phyloP scores from a whole-genome alignment of 2,888 invertebrate genomes.

The Geotrupes spiniger region DNA sequence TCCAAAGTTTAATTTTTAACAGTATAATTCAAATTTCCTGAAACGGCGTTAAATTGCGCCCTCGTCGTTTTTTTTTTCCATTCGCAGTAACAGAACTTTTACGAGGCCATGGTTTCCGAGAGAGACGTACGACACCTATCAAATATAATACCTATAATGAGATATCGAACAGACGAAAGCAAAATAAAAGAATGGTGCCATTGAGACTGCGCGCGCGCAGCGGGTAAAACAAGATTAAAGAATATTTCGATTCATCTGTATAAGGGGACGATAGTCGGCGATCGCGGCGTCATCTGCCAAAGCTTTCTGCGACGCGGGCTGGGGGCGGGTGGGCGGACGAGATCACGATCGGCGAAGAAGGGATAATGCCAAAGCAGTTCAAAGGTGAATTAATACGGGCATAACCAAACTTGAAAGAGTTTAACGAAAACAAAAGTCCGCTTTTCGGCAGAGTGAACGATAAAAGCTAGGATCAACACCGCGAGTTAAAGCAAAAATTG shows the following conservation, averaged over 20 bases:
- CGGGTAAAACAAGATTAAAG: conserved; percentile 37
- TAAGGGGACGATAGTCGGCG: conserved; percentile 23
- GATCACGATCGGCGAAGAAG: not conserved
- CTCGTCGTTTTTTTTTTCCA: conserved; percentile 21
- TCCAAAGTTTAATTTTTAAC: conserved; percentile 21
- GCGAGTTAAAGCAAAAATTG: conserved; percentile 22
- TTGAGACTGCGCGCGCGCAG: conserved; percentile 26
- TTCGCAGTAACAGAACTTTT: conserved; percentile 21
- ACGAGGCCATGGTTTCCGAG: conserved; percentile 20
- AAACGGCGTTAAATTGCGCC: conserved; percentile 22
- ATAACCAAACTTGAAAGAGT: conserved; percentile 2
- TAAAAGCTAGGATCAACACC: conserved; percentile 25
- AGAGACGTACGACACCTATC: conserved; percentile 27
- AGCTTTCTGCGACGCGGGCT: conserved; percentile 8
- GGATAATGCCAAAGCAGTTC: not conserved
- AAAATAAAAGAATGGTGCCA: conserved; percentile 37
- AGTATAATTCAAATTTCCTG: conserved; percentile 22
- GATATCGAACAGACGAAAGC: conserved; percentile 39
- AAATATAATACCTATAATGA: conserved; percentile 36
- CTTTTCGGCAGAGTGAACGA: not conserved
- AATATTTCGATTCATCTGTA: conserved; percentile 26
- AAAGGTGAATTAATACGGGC: conserved; percentile 1
- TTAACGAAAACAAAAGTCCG: not conserved
- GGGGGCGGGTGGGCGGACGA: not conserved
- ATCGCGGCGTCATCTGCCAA: conserved; percentile 27